These are phyloP conservation scores for Phylloscopus trochilus DNA, from an alignment of 2,113 vertebrate genomes.

Conservation along the genomic window DNA sequence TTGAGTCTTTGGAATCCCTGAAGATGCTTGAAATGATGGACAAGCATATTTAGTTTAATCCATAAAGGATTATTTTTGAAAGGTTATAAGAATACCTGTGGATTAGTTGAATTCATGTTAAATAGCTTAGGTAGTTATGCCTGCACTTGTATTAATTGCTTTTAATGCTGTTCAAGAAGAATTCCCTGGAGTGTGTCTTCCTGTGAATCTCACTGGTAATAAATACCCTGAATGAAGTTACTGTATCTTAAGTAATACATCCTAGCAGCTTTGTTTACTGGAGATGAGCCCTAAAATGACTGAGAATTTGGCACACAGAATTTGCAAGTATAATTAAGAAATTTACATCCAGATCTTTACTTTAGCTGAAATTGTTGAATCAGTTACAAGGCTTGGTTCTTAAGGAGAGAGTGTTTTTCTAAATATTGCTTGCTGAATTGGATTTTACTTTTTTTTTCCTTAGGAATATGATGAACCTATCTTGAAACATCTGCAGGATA, in stretches of 20 bases:
- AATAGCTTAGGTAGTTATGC: not conserved
- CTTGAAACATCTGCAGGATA: slow-evolving; percentile 93
- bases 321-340: not conserved
- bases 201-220: not conserved
- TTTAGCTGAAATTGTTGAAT: not conserved
- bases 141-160: not conserved
- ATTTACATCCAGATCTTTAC: not conserved
- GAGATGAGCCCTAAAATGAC: not conserved
- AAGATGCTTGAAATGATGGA: not conserved
- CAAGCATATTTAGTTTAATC: not conserved
- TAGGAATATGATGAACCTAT: slow-evolving; percentile 97
- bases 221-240: not conserved
- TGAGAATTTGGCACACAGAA: not conserved
- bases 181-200: not conserved
- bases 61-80: not conserved
- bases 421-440: not conserved
- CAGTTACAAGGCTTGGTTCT: not conserved
- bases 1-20: not conserved
- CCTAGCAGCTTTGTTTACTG: not conserved
- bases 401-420: not conserved
- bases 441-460: not conserved
- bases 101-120: not conserved
- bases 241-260: not conserved
- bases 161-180: not conserved
- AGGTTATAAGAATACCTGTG: not conserved